These are phyloP conservation scores for Merops nubicus DNA, from an alignment of 2,113 vertebrate genomes.

Conservation along the genomic window DNA sequence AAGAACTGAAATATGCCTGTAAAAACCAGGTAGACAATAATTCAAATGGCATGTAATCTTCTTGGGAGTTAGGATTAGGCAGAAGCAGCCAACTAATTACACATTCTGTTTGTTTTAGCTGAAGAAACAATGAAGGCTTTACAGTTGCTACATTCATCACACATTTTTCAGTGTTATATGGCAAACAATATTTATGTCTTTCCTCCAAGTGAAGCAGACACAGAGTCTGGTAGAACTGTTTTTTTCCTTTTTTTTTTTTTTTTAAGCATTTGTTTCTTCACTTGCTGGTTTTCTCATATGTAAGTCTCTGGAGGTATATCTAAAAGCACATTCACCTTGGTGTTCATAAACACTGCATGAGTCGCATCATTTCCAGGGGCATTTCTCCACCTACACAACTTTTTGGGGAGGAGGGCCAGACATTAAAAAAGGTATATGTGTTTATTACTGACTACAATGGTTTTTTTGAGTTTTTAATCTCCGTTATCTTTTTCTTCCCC, in stretches of 20 bases:
- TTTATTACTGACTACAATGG: not conserved
- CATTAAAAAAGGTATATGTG: not conserved
- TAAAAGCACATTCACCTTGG: not conserved
- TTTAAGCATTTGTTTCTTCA: conserved; percentile 4
- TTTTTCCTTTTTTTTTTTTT: not conserved
- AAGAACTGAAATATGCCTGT: not conserved
- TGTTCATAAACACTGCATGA: not conserved
- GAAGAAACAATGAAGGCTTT: conserved; percentile 44
- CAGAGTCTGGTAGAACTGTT: conserved; percentile 48
- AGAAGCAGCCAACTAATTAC: conserved; percentile 57
- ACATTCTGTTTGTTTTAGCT: conserved; percentile 31
- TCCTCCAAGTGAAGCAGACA: conserved; percentile 66
- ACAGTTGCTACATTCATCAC: conserved; percentile 37
- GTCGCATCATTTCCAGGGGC: not conserved
- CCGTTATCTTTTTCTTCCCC: too few species aligned
- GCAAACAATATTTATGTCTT: conserved; percentile 71
- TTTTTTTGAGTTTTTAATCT: not conserved
- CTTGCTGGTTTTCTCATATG: conserved; percentile 33
- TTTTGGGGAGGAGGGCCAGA: not conserved
- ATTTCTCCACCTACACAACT: not conserved
- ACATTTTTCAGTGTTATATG: conserved; percentile 47
- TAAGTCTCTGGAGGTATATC: conserved; percentile 20
- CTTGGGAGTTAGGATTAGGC: conserved; percentile 30
- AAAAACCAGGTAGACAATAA: not conserved
- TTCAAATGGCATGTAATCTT: not conserved